Percentiles rank a stretch among this genome's conserved stretches.
Evolutionary conservation across 2,113 vertebrate species (phyloP).

Genomic region (Pongo abelii): DNA sequence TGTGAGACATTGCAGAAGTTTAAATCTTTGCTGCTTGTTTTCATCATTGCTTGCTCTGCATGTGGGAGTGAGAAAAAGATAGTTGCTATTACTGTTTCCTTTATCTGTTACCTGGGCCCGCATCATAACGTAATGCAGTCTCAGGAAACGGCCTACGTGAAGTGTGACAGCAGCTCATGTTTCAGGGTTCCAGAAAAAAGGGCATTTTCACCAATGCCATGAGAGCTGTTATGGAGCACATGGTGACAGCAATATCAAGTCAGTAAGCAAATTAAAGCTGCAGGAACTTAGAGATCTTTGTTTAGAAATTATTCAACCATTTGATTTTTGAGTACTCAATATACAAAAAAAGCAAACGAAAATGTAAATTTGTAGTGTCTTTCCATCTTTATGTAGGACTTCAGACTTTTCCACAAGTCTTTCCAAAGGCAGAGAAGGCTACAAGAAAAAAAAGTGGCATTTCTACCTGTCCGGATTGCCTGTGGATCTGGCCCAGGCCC

Average conservation of each 20-base stretch:
- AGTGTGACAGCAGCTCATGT: fast-evolving
- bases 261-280: background rate
- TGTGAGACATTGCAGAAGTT: background rate
- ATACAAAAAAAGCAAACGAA: background rate
- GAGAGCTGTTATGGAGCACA: fast-evolving
- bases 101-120: background rate
- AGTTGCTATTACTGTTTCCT: background rate
- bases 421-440: background rate
- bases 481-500: background rate
- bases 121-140: no score
- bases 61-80: background rate
- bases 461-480: background rate
- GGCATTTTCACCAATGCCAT: fast-evolving
- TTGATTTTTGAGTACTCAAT: background rate
- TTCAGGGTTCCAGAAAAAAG: background rate
- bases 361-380: background rate
- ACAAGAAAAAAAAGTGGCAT: fast-evolving
- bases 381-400: background rate
- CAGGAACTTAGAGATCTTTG: background rate
- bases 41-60: background rate
- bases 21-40: background rate
- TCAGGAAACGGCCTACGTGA: fast-evolving
- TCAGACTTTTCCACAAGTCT: background rate
- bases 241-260: fast-evolving
- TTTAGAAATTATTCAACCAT: background rate